A percentile compares a stretch with the other conserved stretches of the same genome.
These are phyloP conservation scores for Oxycera nigricornis DNA, from an alignment of 2,888 invertebrate genomes.

Conservation along the genomic window DNA sequence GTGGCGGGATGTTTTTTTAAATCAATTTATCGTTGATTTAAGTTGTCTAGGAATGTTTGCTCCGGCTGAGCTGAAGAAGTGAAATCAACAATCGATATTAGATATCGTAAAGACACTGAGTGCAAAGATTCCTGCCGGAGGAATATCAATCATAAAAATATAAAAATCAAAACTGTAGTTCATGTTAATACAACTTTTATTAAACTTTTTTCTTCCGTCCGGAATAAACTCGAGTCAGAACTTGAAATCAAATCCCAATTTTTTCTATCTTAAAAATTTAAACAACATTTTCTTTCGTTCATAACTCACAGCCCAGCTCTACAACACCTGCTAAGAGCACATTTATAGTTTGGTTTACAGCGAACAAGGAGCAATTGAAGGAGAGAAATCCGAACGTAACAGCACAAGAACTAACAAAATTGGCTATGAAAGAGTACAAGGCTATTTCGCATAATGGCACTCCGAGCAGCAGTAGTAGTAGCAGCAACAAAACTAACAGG, in stretches of 20 bases:
- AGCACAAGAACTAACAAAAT: constrained; percentile 66
- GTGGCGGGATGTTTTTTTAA: no score
- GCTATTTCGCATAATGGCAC: constrained; percentile 51
- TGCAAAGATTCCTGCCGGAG: no score
- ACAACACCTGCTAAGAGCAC: constrained; percentile 58
- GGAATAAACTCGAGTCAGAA: not conserved
- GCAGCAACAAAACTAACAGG: no score
- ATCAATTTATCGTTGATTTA: no score
- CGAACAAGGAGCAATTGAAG: constrained; percentile 66
- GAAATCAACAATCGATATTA: no score
- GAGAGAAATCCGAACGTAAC: constrained; percentile 66
- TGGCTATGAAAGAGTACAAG: constrained; percentile 60
- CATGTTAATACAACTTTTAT: no score
- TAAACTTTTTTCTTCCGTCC: no score
- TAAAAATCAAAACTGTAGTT: no score
- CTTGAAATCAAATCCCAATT: not conserved
- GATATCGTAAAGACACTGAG: no score
- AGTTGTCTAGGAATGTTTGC: no score
- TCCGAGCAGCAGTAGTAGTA: not conserved
- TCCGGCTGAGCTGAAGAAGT: no score
- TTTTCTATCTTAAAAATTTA: not conserved
- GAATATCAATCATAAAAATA: no score
- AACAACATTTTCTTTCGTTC: not conserved
- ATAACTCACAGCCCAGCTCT: constrained; percentile 9
- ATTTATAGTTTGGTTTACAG: constrained; percentile 69